These are phyloP conservation scores for Metacarcinus magister DNA, from an alignment of 2,888 invertebrate genomes.

Conservation along the genomic window DNA sequence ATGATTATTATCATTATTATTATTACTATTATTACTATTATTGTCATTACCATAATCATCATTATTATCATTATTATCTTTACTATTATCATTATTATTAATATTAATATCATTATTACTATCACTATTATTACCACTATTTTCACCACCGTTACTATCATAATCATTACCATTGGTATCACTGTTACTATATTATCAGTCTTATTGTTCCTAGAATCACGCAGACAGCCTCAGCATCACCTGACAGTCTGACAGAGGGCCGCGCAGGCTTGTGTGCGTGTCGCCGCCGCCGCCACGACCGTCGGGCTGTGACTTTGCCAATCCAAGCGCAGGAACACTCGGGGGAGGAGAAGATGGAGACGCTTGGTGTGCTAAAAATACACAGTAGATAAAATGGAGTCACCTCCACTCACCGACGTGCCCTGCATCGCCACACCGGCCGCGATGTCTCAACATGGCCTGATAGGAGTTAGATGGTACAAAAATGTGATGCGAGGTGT, in stretches of 20 bases:
- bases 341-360: slow-evolving; percentile 37
- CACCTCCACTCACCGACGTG: background rate
- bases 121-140: background rate
- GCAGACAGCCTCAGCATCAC: background rate
- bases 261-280: background rate
- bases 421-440: background rate
- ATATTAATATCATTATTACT: background rate
- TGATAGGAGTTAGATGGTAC: background rate
- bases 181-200: no score
- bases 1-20: background rate
- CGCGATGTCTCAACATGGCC: slow-evolving; percentile 18
- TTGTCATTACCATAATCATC: background rate
- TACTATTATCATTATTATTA: no score
- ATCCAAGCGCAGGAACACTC: slow-evolving; percentile 38
- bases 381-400: slow-evolving; percentile 19
- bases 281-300: background rate
- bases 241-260: background rate
- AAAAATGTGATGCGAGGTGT: slow-evolving; percentile 29
- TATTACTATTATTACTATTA: background rate
- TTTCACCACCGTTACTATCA: background rate
- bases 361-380: slow-evolving; percentile 43
- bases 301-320: slow-evolving; percentile 2
- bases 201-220: no score
- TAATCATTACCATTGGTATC: background rate
- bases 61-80: background rate